These are phyloP conservation scores for Epicampocera succincta DNA, from an alignment of 2,888 invertebrate genomes.

Conservation along the genomic window DNA sequence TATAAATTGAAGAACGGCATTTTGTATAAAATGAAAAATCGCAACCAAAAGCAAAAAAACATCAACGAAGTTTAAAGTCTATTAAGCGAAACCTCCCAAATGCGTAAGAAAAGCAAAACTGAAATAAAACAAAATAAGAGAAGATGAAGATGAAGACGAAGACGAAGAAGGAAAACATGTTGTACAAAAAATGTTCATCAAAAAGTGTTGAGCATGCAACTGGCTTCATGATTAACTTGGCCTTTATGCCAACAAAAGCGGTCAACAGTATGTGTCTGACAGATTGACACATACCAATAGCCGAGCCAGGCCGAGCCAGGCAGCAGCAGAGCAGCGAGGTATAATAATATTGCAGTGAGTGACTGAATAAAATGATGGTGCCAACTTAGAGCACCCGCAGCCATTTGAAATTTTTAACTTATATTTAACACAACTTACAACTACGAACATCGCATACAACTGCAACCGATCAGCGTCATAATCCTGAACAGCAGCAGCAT, in stretches of 20 bases:
- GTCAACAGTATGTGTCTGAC: conserved; percentile 66
- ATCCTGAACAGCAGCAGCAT: conserved; percentile 41
- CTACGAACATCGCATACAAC: conserved; percentile 44
- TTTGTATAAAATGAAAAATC: conserved; percentile 53
- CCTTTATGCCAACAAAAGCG: conserved; percentile 57
- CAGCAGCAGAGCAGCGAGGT: neutral
- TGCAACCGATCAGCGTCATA: conserved; percentile 44
- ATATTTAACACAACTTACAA: conserved; percentile 34
- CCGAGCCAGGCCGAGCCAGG: conserved; percentile 10
- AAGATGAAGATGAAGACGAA: no score
- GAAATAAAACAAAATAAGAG: conserved; percentile 7
- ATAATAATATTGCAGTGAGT: conserved; percentile 62
- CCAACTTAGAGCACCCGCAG: conserved; percentile 70
- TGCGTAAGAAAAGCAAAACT: conserved; percentile 44
- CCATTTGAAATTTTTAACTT: conserved; percentile 63
- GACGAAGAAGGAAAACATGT: no score
- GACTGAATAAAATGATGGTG: conserved; percentile 72
- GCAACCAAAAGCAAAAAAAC: neutral
- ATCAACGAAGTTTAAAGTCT: neutral
- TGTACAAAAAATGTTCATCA: conserved; percentile 57
- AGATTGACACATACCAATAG: conserved; percentile 58
- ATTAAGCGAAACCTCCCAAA: conserved; percentile 58
- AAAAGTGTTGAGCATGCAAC: conserved; percentile 65
- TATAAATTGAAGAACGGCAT: conserved; percentile 69
- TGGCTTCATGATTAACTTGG: conserved; percentile 67